Conservation (phyloP, 2,888 invertebrate genomes). For the Sussaba pulchella region DNA sequence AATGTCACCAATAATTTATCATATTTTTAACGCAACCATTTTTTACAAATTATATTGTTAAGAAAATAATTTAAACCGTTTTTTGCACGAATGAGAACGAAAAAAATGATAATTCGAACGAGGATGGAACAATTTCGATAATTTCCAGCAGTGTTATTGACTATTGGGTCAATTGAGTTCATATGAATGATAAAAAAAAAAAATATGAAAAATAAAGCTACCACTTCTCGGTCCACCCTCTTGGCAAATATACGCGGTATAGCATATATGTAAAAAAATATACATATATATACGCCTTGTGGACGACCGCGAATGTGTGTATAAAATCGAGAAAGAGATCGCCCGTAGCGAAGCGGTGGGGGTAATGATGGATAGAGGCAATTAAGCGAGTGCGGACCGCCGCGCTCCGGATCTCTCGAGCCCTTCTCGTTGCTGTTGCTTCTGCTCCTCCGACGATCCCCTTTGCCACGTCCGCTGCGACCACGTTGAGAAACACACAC, state of each 20-base stretch:
- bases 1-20: no score
- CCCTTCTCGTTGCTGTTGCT: conserved; percentile 59
- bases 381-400: conserved; percentile 76
- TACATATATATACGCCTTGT: not conserved
- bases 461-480: conserved; percentile 36
- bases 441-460: conserved; percentile 35
- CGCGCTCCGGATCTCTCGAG: conserved; percentile 72
- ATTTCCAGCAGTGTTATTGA: no score
- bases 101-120: no score
- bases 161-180: no score
- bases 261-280: not conserved
- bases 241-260: conserved; percentile 22
- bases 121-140: no score
- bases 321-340: conserved; percentile 49
- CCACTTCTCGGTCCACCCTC: not conserved
- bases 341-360: conserved; percentile 61
- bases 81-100: no score
- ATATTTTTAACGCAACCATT: no score
- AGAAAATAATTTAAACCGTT: no score
- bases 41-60: no score
- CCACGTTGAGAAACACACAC: conserved; percentile 43
- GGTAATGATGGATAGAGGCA: conserved; percentile 78
- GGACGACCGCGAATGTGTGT: conserved; percentile 3
- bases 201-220: not conserved
- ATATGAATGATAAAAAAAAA: no score